Evolutionary conservation across 37 sponge, comb jelly and placozoan genomes (phyloP).

Genomic region (Crambe crambe): DNA sequence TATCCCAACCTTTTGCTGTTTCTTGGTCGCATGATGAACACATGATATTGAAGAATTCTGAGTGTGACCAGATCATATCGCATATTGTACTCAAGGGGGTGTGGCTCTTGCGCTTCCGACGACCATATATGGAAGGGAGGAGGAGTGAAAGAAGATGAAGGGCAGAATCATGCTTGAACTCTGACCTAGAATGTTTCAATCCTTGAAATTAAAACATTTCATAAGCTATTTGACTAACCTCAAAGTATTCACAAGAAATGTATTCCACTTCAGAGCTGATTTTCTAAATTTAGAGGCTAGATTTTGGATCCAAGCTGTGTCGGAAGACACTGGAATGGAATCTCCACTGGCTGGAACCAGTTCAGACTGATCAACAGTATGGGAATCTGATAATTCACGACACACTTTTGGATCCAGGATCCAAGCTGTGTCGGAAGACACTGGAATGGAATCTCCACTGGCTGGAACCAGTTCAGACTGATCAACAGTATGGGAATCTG

Average conservation of each 20-base stretch:
- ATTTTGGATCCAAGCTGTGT: background rate
- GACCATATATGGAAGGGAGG: background rate
- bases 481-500: background rate
- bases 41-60: constrained; percentile 37
- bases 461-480: background rate
- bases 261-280: too few relatives aligned
- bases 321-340: too few relatives aligned
- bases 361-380: background rate
- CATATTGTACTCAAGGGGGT: constrained; percentile 1
- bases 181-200: too few relatives aligned
- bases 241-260: too few relatives aligned
- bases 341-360: background rate
- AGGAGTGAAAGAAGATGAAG: constrained; percentile 9
- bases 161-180: too few relatives aligned
- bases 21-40: background rate
- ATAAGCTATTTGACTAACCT: background rate
- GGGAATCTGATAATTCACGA: background rate
- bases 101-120: background rate
- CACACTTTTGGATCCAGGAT: background rate
- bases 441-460: too few relatives aligned
- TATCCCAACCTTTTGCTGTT: background rate
- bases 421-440: background rate
- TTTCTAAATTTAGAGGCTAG: too few relatives aligned
- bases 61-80: constrained; percentile 66
- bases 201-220: too few relatives aligned